phyloP scores from a whole-genome alignment of 2,113 vertebrate genomes.

The Mesocricetus auratus region DNA sequence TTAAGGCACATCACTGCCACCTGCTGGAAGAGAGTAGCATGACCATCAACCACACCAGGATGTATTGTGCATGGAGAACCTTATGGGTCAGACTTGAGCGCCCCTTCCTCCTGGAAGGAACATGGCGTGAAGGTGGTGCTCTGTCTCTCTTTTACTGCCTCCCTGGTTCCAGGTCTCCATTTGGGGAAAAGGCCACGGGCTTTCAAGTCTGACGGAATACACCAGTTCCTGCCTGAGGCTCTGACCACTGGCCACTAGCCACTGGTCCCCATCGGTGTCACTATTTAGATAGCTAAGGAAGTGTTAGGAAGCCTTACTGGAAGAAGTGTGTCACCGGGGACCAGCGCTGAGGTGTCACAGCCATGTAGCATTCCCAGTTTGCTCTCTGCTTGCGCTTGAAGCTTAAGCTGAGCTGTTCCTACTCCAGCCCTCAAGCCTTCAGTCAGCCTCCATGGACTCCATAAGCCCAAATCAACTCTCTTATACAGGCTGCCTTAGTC shows the following conservation, averaged over 20 bases:
- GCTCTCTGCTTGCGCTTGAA: not conserved
- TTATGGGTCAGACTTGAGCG: not conserved
- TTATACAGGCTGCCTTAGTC: not conserved
- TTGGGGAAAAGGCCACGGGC: constrained; percentile 76
- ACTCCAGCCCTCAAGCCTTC: not conserved
- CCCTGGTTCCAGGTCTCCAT: constrained; percentile 89
- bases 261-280: not conserved
- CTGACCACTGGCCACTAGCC: not conserved
- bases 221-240: constrained; percentile 82
- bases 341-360: not conserved
- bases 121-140: not conserved
- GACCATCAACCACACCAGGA: not conserved
- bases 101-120: not conserved
- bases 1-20: constrained; percentile 59
- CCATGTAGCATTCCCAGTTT: not conserved
- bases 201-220: constrained; percentile 92
- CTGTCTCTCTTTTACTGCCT: not conserved
- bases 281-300: not conserved
- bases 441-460: not conserved
- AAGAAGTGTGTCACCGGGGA: too few relatives aligned
- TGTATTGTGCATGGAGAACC: not conserved
- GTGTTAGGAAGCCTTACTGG: not conserved
- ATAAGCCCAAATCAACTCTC: not conserved
- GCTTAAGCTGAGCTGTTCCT: not conserved
- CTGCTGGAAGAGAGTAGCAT: constrained; percentile 64